These are phyloP conservation scores for Hephaestus fuliginosus DNA, from an alignment of 2,797 vertebrate species.

Conservation along the genomic window DNA sequence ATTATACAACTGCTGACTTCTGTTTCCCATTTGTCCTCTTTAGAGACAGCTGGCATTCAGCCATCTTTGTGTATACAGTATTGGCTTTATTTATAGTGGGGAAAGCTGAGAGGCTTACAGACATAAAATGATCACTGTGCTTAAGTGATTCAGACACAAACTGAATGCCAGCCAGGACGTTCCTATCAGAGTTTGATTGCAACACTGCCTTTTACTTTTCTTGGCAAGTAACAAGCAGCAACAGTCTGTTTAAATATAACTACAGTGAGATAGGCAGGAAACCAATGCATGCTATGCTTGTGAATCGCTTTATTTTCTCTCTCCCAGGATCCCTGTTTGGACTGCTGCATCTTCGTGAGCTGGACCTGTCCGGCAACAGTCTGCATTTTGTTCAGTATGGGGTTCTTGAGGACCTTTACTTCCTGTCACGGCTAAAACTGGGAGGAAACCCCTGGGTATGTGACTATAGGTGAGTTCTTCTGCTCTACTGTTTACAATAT, in stretches of 20 bases:
- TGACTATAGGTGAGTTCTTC: slow-evolving; percentile 86
- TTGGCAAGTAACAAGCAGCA: slow-evolving; percentile 15
- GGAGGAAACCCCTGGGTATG: slow-evolving; percentile 94
- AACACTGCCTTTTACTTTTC: slow-evolving; percentile 3
- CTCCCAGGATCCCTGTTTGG: slow-evolving; percentile 73
- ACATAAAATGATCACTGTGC: slow-evolving; percentile 24
- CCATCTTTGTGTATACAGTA: slow-evolving; percentile 43
- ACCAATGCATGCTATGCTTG: not conserved
- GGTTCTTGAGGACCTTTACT: slow-evolving; percentile 93
- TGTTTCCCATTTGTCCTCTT: slow-evolving; percentile 50
- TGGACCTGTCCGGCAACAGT: slow-evolving; percentile 91
- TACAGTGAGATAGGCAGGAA: slow-evolving; percentile 14
- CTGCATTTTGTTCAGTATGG: slow-evolving; percentile 91
- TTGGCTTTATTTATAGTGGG: slow-evolving; percentile 52
- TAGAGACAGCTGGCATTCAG: slow-evolving; percentile 22
- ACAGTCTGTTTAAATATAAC: slow-evolving; percentile 8
- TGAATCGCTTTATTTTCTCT: not conserved
- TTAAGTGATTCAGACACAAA: slow-evolving; percentile 35
- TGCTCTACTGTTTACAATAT: not conserved
- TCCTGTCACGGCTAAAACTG: slow-evolving; percentile 90
- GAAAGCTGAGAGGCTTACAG: slow-evolving; percentile 25
- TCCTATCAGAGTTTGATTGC: slow-evolving; percentile 10
- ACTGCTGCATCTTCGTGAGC: slow-evolving; percentile 82
- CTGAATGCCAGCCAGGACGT: not conserved
- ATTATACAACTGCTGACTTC: slow-evolving; percentile 36